Base-by-base conservation (phyloP, 2,113 vertebrate species). In the Gymnobelideus leadbeateri region DNA sequence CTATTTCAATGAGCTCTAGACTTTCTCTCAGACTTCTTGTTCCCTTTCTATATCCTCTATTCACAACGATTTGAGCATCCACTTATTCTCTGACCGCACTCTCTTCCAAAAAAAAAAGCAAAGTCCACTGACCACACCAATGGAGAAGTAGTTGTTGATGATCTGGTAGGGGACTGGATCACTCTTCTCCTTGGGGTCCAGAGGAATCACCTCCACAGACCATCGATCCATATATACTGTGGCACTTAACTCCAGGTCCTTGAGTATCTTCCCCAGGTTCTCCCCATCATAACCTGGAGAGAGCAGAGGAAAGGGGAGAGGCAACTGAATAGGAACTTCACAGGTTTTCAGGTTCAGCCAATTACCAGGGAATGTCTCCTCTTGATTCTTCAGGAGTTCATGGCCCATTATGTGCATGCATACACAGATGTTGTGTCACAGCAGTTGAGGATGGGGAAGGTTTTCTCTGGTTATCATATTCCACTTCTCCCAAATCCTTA, bases 81-180 rank as follows among this genome's bases (percentile, higher is more conserved):
- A 26, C 19, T 24, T 43, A 50, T 61, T 46, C 90, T 31, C 53
- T 14, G 10, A 2, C 43, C 9, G 12, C 50, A 28, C 26, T 53
- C 49, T 28, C 0, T 47, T n/a, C 52, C 96, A 50, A 14, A 77
- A 68, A 61, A 61, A 68, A 77, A 37, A 77, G 3, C 37, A 77
- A 77, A 61, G 53, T 25, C 57, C 61, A 96, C 99, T 98, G 97
- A 99, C 99, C 98, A 99, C 99, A 94, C 99, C 99, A 2, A 99
- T 99, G 89, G 99, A 99, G 98, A 99, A 99, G 98, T 99, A 99
- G 98, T 99, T 99, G 98, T 99, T 99, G 98, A 99, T 99, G 97
- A 99, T 99, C 77, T 99, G 99, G 46, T 99, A 99, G 9, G 99
- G 99, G 61, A 99, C 99, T 0, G 99, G 99, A 97, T 99, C 99